Evolutionary conservation across 2,888 invertebrate species (phyloP), one percentile per base, ranked within the genome.

Genomic region (Corythucha ciliata): DNA sequence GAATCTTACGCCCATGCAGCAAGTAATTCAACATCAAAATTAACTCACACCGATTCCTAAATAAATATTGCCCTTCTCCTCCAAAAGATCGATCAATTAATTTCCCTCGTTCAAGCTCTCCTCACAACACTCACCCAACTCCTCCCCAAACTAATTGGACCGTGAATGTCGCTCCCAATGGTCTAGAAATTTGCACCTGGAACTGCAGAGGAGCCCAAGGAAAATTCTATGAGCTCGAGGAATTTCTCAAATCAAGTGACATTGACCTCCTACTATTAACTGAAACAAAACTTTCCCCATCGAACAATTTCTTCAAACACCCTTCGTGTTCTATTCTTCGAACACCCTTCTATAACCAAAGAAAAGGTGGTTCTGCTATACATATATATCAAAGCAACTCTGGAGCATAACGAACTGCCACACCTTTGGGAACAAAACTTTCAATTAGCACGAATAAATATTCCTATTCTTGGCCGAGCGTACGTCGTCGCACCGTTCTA

Each of bases 41-140:
- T n/a, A n/a, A n/a, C n/a, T n/a, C n/a, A n/a, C n/a, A n/a, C n/a
- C n/a, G n/a, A n/a, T n/a, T n/a, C n/a, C n/a, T n/a, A n/a, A n/a
- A n/a, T n/a, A n/a, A n/a, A n/a, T n/a, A n/a, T n/a, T n/a, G n/a
- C n/a, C n/a, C n/a, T n/a, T n/a, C n/a, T n/a, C n/a, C n/a, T n/a
- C n/a, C n/a, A n/a, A n/a, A n/a, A n/a, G n/a, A n/a, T n/a, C n/a
- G 34, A 47, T 20, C 36, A 33, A 12, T 18, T 47, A 22, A 18
- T 47, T 6, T 34, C 33, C 14, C 47, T 47, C 16, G 25, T 47
- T 24, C 47, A 47, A 47, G 34, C 47, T 36, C 36, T 47, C n/a
- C 25, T 47, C 12, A 16, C 25, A 7, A 26, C 34, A 8, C 34
- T 46, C 6, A 33, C 46, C 14, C 46, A 46, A 33, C 16, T 46